These are phyloP conservation scores for Colinus virginianus DNA, from an alignment of 2,113 vertebrate genomes.

Conservation along the genomic window DNA sequence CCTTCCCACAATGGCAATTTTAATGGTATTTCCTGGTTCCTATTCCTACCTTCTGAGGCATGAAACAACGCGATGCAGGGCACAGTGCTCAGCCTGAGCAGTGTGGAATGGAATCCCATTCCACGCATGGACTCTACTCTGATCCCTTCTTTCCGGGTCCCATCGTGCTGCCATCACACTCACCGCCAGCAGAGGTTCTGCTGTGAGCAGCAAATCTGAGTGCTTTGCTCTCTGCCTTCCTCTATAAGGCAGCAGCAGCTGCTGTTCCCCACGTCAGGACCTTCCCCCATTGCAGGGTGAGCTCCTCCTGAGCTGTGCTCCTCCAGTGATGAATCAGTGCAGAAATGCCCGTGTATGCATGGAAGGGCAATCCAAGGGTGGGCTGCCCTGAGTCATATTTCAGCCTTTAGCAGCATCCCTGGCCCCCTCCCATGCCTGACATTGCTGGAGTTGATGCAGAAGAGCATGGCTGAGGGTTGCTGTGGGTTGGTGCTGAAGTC, in stretches of 20 bases:
- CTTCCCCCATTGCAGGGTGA: not conserved
- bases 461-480: not conserved
- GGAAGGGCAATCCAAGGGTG: not conserved
- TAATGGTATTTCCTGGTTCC: not conserved
- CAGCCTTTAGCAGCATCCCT: not conserved
- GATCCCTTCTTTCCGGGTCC: not conserved
- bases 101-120: not conserved
- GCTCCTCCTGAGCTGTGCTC: no score
- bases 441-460: not conserved
- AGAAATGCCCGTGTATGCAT: not conserved
- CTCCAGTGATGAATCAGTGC: not conserved
- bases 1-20: not conserved
- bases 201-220: not conserved
- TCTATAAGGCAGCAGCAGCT: not conserved
- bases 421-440: not conserved
- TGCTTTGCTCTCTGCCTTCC: not conserved
- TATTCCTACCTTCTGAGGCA: not conserved
- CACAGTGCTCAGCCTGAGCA: not conserved
- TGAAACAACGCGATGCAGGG: not conserved
- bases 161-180: not conserved
- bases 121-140: not conserved
- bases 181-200: no score
- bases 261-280: not conserved
- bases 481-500: not conserved
- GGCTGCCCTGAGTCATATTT: not conserved